A percentile compares a stretch with the other conserved stretches of the same genome.
Conservation (phyloP, 1,140 invertebrate genomes). For the Drosophila aff. region DNA sequence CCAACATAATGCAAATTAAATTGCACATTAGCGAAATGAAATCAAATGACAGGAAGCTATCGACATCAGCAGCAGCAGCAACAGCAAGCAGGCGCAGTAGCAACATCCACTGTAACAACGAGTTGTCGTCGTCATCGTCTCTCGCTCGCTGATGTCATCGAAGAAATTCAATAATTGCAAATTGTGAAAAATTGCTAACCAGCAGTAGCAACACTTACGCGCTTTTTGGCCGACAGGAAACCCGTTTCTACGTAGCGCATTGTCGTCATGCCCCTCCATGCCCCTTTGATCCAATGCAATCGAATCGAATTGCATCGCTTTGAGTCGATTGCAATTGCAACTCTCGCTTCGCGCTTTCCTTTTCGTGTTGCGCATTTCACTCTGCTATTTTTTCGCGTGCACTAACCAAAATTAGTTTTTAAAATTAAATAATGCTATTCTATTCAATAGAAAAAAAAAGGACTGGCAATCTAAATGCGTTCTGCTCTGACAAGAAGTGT, state of each 20-base stretch:
- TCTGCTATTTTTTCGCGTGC: constrained; percentile 36
- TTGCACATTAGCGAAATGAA: constrained; percentile 63
- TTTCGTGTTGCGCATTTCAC: constrained; percentile 44
- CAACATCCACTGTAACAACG: constrained; percentile 24
- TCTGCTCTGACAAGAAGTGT: too few relatives aligned
- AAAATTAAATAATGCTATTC: neutral
- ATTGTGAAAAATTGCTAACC: constrained; percentile 68
- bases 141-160: constrained; percentile 58
- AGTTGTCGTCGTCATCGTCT: constrained; percentile 30
- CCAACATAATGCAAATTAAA: constrained; percentile 60
- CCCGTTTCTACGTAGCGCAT: constrained; percentile 50
- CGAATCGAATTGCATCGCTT: constrained; percentile 28
- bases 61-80: constrained; percentile 17
- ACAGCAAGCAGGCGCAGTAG: neutral
- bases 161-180: constrained; percentile 73
- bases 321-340: constrained; percentile 33
- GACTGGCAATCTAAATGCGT: too few relatives aligned
- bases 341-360: constrained; percentile 32
- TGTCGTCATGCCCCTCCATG: constrained; percentile 21
- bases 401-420: neutral
- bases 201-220: constrained; percentile 55
- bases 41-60: constrained; percentile 68
- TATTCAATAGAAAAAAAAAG: neutral
- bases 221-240: constrained; percentile 69
- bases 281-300: constrained; percentile 38